Conservation (phyloP, 2,888 invertebrate genomes). For the Polydrusus cervinus region DNA sequence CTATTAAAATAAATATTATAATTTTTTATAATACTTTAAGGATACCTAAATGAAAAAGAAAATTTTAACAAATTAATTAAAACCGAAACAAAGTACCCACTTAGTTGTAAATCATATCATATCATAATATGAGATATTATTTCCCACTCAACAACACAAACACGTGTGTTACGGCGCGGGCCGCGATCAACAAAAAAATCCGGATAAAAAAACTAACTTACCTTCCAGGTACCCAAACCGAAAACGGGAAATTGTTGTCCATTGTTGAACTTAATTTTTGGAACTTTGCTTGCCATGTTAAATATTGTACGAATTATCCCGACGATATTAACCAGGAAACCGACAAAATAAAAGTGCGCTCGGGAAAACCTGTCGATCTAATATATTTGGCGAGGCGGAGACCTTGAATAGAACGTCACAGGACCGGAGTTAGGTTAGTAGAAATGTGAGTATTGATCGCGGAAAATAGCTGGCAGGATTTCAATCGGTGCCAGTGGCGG, state of each 20-base stretch:
- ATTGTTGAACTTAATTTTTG: slow-evolving; percentile 72
- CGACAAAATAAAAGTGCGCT: slow-evolving; percentile 26
- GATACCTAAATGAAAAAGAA: no score
- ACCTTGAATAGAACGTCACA: slow-evolving; percentile 6
- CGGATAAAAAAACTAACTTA: slow-evolving; percentile 62
- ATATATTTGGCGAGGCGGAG: background rate
- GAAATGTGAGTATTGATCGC: background rate
- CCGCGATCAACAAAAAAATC: background rate
- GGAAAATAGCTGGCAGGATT: no score
- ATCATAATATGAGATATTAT: no score
- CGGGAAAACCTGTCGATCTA: background rate
- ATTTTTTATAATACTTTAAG: no score
- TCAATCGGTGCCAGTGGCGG: no score
- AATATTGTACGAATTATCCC: slow-evolving; percentile 22
- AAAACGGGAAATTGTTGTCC: slow-evolving; percentile 76
- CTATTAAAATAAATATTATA: no score
- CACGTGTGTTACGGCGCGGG: background rate
- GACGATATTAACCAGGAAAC: slow-evolving; percentile 29
- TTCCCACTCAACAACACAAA: background rate
- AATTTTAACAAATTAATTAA: no score
- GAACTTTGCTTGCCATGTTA: slow-evolving; percentile 53
- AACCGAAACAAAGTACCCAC: no score
- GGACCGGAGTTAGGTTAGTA: slow-evolving; percentile 8
- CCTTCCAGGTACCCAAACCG: slow-evolving; percentile 80
- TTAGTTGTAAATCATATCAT: no score